Evolutionary conservation across 2,113 vertebrate genomes (phyloP), one percentile per base, ranked within the genome.

Genomic region (Gorsachius goisagi): DNA sequence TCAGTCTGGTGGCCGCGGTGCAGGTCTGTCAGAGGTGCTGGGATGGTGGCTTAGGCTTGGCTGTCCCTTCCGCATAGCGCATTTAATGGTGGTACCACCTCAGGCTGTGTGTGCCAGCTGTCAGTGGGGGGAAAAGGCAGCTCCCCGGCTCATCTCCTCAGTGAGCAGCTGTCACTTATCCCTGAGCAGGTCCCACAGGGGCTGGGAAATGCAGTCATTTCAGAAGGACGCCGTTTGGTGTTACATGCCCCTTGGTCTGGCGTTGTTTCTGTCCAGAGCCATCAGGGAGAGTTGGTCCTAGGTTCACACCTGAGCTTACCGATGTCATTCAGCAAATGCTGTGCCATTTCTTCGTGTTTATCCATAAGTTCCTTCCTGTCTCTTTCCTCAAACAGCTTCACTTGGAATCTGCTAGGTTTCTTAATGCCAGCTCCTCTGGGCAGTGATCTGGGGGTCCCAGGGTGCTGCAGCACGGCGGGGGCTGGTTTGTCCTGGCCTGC

Each of bases 241-340:
- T 22, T 32, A 2, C 4, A 0, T 1, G 0, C 11, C 1, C 1
- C 84, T 58, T 3, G 0, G 1, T 24, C 52, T 33, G 75, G 30
- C 2, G 1, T 1, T 12, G 41, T 6, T 52, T 22, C 50, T 58
- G 45, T 7, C 86, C n/a, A 4, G 9, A 68, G 80, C 49, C 6
- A 0, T 8, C 5, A 5, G 35, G 39, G 7, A 3, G 4, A 0
- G 7, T 4, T 13, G 23, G 60, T 50, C 28, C 17, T 37, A 55
- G 20, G 8, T 16, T 92, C 41, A 5, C 19, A 2, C 62, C 9
- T 85, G 33, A 2, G 18, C 17, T 73, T 12, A 15, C 28, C 18
- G 32, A 4, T 19, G 17, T 16, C 2, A 0, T 37, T 62, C 30
- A 13, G 78, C 5, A 12, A 35, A 8, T 9, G 47, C n/a, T 56